Percentiles rank a stretch among this genome's conserved stretches.
Evolutionary conservation across 2,888 invertebrate species (phyloP).

Genomic region (Bursaphelenchus okinawaensis): DNA sequence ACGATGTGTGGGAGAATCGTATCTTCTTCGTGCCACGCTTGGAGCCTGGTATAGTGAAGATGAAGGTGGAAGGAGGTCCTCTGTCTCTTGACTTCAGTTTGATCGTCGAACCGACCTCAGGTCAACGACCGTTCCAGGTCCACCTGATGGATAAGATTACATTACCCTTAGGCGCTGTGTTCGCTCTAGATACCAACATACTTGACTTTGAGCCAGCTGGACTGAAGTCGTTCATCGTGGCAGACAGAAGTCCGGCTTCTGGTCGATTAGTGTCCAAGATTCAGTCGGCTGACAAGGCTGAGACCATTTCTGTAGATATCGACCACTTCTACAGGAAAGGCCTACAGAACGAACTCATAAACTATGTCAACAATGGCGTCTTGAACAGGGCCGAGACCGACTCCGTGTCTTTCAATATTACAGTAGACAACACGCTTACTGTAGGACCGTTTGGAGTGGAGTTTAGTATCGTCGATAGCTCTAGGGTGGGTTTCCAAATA

Average conservation of each 20-base stretch:
- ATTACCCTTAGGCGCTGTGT: background rate
- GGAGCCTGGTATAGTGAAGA: background rate
- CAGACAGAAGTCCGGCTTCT: background rate
- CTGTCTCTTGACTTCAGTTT: background rate
- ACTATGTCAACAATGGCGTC: conserved; percentile 6
- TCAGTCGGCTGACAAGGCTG: background rate
- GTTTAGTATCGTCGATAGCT: background rate
- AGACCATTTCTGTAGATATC: background rate
- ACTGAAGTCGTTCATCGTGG: background rate
- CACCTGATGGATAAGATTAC: background rate
- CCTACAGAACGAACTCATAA: background rate
- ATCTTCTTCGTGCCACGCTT: background rate
- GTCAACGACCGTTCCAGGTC: background rate
- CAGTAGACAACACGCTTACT: background rate
- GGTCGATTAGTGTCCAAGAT: background rate
- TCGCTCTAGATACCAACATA: background rate
- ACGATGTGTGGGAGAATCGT: background rate
- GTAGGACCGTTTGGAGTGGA: conserved; percentile 5
- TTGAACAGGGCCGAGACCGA: background rate
- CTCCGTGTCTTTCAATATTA: background rate
- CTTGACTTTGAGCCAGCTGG: background rate
- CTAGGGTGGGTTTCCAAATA: background rate
- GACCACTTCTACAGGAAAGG: background rate
- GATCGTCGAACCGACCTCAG: background rate
- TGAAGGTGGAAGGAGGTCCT: background rate